Percentiles rank a stretch among this genome's conserved stretches.
These are phyloP conservation scores for Drosophila bocqueti DNA, from an alignment of 1,140 invertebrate species.

Conservation along the genomic window DNA sequence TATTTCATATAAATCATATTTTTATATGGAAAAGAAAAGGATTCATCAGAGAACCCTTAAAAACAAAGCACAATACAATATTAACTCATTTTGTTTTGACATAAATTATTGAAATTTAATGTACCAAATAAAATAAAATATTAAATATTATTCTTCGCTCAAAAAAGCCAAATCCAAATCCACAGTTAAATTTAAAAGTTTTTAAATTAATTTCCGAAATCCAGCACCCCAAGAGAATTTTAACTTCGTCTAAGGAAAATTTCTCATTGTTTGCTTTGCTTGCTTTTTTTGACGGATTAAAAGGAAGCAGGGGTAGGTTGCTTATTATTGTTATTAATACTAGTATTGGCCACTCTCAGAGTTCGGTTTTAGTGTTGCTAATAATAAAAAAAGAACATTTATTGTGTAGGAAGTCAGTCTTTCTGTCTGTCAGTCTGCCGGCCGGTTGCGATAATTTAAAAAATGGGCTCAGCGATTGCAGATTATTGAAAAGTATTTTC, in stretches of 20 bases:
- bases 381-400: not conserved
- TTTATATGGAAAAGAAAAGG: no score
- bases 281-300: constrained; percentile 1
- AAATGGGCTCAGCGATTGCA: constrained; percentile 34
- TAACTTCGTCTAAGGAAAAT: not conserved
- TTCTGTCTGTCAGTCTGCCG: not conserved
- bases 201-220: not conserved
- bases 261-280: not conserved
- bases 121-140: no score
- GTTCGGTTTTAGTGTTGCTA: constrained; percentile 34
- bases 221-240: not conserved
- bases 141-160: not conserved
- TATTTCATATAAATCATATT: no score
- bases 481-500: constrained; percentile 51
- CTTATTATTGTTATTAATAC: constrained; percentile 28
- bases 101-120: no score
- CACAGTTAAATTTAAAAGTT: not conserved
- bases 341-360: constrained; percentile 43
- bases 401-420: constrained; percentile 45
- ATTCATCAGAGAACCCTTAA: no score
- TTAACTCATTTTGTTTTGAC: not conserved
- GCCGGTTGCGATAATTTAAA: constrained; percentile 22
- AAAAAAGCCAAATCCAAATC: not conserved
- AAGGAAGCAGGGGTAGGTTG: not conserved
- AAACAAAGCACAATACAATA: no score